A percentile compares a stretch with the other conserved stretches of the same genome.
Conservation (phyloP, 1,140 invertebrate genomes). For the Leptinotarsa undecemlineata region DNA sequence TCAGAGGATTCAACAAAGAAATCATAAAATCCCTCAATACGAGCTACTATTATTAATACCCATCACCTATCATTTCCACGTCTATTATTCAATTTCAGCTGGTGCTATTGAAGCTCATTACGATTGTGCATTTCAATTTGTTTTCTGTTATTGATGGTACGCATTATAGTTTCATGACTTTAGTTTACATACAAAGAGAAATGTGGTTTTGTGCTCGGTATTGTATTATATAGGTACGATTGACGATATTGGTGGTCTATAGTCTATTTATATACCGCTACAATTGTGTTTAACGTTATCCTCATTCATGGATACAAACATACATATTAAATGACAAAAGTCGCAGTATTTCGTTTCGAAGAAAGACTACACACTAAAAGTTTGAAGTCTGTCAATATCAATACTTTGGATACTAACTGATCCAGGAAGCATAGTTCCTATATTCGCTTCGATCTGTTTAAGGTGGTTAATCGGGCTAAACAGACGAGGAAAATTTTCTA, state of each 20-base stretch:
- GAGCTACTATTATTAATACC: conserved; percentile 6
- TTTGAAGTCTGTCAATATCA: too few species aligned
- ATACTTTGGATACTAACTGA: too few species aligned
- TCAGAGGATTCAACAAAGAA: background rate
- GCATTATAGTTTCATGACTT: background rate
- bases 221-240: background rate
- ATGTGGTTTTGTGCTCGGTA: background rate
- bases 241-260: background rate
- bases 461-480: too few species aligned
- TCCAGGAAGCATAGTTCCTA: too few species aligned
- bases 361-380: too few species aligned
- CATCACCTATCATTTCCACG: conserved; percentile 5
- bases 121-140: conserved; percentile 8
- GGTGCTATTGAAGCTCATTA: conserved; percentile 7
- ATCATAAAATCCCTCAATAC: background rate
- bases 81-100: conserved; percentile 3
- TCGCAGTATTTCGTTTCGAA: too few species aligned
- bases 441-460: too few species aligned
- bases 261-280: too few species aligned
- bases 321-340: too few species aligned
- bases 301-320: too few species aligned
- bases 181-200: background rate
- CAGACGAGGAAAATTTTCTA: too few species aligned
- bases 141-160: conserved; percentile 8
- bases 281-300: too few species aligned